Evolutionary conservation across 1,140 invertebrate species (phyloP), one percentile per base, ranked within the genome.

Genomic region (Gyrodactylus salaris): DNA sequence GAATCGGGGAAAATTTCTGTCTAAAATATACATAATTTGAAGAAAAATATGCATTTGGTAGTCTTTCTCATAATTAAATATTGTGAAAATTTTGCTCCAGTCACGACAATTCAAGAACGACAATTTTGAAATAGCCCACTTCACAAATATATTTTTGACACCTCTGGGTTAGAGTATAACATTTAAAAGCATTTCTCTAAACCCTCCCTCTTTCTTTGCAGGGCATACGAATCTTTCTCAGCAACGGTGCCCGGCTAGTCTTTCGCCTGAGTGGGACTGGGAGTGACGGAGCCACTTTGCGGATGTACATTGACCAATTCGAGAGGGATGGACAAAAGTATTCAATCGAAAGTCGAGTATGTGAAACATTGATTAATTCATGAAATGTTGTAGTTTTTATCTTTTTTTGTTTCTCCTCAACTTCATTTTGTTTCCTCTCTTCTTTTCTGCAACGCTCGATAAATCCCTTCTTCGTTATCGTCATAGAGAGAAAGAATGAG

Each of bases 261-360:
- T 87, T 88, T 79, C 85, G 95, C 70, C 83, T 99, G 68, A 95
- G 91, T 79, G 95, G 95, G 71, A 99, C 95, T 1, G 95, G 95
- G 75, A 94, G 90, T 79, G 88, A 87, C 74, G 93, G 94, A 1
- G 93, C 93, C 20, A 98, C 95, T 20, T 88, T 99, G 76, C 85
- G 94, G 73, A 78, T 97, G 24, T 97, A 97, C 79, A 86, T 93
- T 75, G 93, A 93, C 78, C 87, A 86, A 74, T 91, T 89, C 79
- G 87, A 89, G 76, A 74, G 22, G 74, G 25, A 26, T 75, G 73
- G n/a, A n/a, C n/a, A n/a, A n/a, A n/a, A n/a, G n/a, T n/a, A n/a
- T n/a, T n/a, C n/a, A 22, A 68, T 19, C 19, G 19, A 22, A 71
- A 20, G 54, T 68, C n/a, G 86, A 89, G n/a, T 87, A 89, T 80